Percentiles rank a stretch among this genome's conserved stretches.
phyloP scores from a whole-genome alignment of 2,113 vertebrate genomes.

The Notechis scutatus region DNA sequence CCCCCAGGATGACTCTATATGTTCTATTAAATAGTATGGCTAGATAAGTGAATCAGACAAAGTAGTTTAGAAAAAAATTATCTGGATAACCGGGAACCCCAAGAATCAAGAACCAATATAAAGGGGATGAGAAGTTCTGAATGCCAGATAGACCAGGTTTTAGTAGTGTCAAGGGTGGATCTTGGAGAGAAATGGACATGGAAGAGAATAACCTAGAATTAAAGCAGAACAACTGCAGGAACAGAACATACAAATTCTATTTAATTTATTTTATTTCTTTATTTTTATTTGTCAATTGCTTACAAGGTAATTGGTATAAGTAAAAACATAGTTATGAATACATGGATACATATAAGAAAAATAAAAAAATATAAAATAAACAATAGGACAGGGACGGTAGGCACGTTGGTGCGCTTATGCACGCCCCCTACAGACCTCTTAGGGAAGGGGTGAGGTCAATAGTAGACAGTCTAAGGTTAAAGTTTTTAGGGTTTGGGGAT shows the following conservation, averaged over 20 bases:
- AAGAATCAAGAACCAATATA: not conserved
- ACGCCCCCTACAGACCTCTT: too few species aligned
- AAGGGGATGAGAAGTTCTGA: not conserved
- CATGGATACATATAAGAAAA: too few species aligned
- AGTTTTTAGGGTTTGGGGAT: too few species aligned
- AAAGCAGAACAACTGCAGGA: not conserved
- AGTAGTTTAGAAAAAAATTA: not conserved
- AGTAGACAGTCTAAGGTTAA: too few species aligned
- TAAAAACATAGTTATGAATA: too few species aligned
- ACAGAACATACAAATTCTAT: not conserved
- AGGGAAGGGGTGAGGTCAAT: too few species aligned
- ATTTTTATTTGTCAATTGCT: too few species aligned
- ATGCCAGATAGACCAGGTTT: not conserved
- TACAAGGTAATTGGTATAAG: too few species aligned
- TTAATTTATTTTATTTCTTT: too few species aligned
- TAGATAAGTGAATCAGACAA: not conserved
- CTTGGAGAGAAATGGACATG: not conserved
- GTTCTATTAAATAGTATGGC: not conserved
- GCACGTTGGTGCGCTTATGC: too few species aligned
- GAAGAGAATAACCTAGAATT: not conserved
- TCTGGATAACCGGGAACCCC: not conserved
- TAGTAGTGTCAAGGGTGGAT: not conserved
- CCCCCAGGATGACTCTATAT: not conserved
- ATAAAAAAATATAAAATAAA: too few species aligned
- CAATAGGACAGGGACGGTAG: too few species aligned